A percentile compares a stretch with the other conserved stretches of the same genome.
phyloP scores from a whole-genome alignment of 2,888 invertebrate genomes.

The Plutella xylostella region DNA sequence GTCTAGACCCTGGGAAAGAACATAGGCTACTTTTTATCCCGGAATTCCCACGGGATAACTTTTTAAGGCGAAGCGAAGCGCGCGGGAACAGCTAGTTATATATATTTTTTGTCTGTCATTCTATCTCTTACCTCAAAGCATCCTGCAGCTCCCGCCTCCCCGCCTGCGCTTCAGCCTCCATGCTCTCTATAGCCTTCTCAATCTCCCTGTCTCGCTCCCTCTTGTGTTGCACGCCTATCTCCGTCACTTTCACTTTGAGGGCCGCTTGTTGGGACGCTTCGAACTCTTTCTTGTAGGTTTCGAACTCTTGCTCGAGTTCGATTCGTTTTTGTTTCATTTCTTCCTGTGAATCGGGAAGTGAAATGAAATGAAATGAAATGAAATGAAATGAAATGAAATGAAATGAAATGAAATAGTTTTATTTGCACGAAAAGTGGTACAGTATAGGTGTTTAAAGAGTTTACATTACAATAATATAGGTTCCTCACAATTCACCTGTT shows the following conservation, averaged over 20 bases:
- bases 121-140: conserved; percentile 56
- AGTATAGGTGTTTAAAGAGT: no score
- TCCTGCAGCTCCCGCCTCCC: conserved; percentile 72
- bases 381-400: no score
- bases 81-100: no score
- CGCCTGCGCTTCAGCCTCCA: conserved; percentile 75
- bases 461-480: no score
- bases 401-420: no score
- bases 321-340: conserved; percentile 69
- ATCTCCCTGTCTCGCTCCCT: conserved; percentile 84
- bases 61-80: no score
- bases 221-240: conserved; percentile 77
- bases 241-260: conserved; percentile 74
- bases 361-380: neutral
- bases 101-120: no score
- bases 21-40: no score
- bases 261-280: conserved; percentile 71
- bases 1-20: no score
- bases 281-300: conserved; percentile 73
- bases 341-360: conserved; percentile 25
- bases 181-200: conserved; percentile 76
- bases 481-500: no score
- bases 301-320: conserved; percentile 71
- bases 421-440: no score
- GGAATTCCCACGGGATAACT: no score